Base-by-base conservation (phyloP, 2,888 invertebrate species). In the Lepidocyrtinus sp. region DNA sequence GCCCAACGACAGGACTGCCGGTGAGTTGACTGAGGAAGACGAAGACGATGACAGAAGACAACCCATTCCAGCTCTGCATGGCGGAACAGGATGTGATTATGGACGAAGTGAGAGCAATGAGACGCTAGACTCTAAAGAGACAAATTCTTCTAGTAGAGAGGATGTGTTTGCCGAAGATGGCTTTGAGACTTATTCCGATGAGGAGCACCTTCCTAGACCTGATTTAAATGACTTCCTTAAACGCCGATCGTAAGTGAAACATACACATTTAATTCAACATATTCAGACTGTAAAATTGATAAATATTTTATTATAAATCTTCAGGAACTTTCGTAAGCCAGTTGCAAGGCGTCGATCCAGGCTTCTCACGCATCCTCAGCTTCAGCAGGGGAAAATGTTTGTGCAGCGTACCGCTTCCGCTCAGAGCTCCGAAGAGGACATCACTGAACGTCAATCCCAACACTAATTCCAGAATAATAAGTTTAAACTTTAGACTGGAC, bases 81-180 rank as follows among this genome's bases (percentile, higher is more conserved):
- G 75, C 0, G 17, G 25, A 24, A 3, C 46, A 22, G 19, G 59
- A 19, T 64, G 21, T 9, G 67, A 68, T 0, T 71, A 81, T 74
- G 84, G 81, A 1, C 68, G 83, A 36, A 82, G 82, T 2, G 86
- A 87, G 50, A 87, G 87, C 74, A 87, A 87, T 68, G 87, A 87
- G 61, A 87, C 87, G 5, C 69, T 86, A 27, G 87, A 87, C 68
- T 85, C 86, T 2, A 81, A 83, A 65, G 84, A 83, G 22, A 83
- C 85, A 0, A 84, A 85, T 25, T 55, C 65, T 0, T 87, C 86
- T 7, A 87, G 87, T 36, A 81, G 87, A 25, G 88, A 87, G 67
- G 88, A 88, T 75, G 71, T 86, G 22, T 85, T 84, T 84, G 82
- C 72, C 3, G 75, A 67, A 46, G 84, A 84, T 63, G 84, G 76